phyloP scores from a whole-genome alignment of 2,113 vertebrate genomes.

The Pelecanoides urinatrix region DNA sequence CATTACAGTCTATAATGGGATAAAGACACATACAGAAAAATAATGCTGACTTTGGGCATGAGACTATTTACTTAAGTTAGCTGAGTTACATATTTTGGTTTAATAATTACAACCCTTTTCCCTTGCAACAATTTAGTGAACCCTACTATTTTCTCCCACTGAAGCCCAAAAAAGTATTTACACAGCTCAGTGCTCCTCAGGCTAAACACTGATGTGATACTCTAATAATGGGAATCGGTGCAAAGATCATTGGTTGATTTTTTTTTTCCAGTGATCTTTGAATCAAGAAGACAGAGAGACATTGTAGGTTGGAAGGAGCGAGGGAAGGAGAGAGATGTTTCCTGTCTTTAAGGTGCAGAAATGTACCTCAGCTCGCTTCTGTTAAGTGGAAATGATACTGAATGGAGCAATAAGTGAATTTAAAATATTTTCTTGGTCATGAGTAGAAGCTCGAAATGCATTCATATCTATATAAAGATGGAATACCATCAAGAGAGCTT shows the following conservation, averaged over 20 bases:
- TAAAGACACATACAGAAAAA: background rate
- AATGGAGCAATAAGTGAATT: background rate
- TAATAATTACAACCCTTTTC: conserved; percentile 25
- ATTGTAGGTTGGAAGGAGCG: background rate
- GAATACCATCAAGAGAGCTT: background rate
- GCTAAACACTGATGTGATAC: background rate
- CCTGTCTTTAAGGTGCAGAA: background rate
- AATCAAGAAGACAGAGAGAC: background rate
- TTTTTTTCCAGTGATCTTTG: background rate
- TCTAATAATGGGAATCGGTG: background rate
- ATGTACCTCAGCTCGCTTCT: background rate
- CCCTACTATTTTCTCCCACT: conserved; percentile 24
- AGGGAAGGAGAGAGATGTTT: background rate
- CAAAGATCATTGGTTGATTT: background rate
- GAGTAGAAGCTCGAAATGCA: background rate
- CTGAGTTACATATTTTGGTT: conserved; percentile 52
- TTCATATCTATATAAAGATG: background rate
- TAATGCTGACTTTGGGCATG: background rate
- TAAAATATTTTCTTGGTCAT: background rate
- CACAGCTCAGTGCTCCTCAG: conserved; percentile 4
- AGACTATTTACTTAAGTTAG: background rate
- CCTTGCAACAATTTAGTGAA: conserved; percentile 8
- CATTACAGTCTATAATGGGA: background rate
- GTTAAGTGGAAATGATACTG: background rate
- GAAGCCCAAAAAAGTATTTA: conserved; percentile 30